Conservation (phyloP, 2,888 invertebrate species). For the Meghimatium bilineatum region DNA sequence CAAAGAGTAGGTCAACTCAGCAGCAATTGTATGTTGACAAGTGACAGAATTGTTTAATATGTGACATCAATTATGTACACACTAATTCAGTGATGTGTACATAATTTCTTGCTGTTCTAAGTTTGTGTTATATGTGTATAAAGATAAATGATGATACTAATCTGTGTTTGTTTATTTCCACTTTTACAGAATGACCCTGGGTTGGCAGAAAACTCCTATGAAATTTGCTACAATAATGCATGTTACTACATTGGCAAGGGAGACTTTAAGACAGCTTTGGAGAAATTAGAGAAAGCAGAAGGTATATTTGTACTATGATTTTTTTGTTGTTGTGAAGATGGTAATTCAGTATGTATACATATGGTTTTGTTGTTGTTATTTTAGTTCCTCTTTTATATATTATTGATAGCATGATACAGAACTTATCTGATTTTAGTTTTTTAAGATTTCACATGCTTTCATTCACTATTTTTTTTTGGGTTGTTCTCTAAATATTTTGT, state of each 20-base stretch:
- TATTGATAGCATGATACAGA: no score
- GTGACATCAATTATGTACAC: neutral
- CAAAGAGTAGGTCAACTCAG: no score
- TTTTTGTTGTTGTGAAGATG: neutral
- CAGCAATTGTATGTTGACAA: no score
- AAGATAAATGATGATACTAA: neutral
- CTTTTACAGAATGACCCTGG: conserved; percentile 71
- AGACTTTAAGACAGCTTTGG: conserved; percentile 85
- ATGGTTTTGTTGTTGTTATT: neutral
- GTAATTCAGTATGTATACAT: neutral
- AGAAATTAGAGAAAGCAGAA: conserved; percentile 88
- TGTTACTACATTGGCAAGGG: conserved; percentile 87
- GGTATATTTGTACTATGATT: conserved; percentile 62
- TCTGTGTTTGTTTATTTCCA: neutral
- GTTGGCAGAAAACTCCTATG: conserved; percentile 87
- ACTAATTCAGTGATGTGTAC: neutral
- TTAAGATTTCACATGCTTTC: no score
- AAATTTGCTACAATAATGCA: conserved; percentile 93
- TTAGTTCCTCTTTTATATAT: no score
- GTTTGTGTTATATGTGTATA: neutral
- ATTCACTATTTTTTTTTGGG: no score
- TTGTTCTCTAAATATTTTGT: no score
- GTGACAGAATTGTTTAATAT: no score
- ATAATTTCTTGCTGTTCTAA: neutral
- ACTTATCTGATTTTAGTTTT: no score